phyloP scores from a whole-genome alignment of 2,113 vertebrate species.

The Vulpes lagopus region DNA sequence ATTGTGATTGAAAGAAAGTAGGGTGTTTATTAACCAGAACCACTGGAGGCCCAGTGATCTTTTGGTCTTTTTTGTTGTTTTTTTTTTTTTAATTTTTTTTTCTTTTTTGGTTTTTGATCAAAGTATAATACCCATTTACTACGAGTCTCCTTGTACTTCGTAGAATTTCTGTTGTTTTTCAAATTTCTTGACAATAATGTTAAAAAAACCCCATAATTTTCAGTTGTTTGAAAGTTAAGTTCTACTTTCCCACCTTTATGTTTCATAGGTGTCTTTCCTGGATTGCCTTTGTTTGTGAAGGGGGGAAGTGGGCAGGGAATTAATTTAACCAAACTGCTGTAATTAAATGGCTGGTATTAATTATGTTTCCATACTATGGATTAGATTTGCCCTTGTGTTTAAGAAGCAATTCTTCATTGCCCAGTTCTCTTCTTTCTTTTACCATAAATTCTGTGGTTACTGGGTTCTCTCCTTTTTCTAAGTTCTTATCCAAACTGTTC shows the following conservation, averaged over 20 bases:
- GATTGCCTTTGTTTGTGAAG: background rate
- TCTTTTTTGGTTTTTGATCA: background rate
- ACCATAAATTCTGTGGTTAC: background rate
- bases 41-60: background rate
- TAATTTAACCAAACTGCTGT: background rate
- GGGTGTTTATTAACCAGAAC: background rate
- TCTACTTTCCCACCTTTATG: background rate
- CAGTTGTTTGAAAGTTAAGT: background rate
- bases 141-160: background rate
- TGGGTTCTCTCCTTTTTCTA: background rate
- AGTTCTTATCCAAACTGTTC: background rate
- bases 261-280: background rate
- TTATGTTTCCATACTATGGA: background rate
- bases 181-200: background rate
- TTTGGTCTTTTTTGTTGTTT: constrained; percentile 19
- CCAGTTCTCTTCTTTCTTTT: constrained; percentile 1
- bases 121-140: background rate
- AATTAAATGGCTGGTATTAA: background rate
- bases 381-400: background rate
- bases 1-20: background rate
- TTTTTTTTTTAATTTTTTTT: too few species aligned
- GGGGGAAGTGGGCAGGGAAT: background rate
- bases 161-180: constrained; percentile 1
- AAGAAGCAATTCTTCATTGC: constrained; percentile 34
- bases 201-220: background rate